These are phyloP conservation scores for Thaleichthys pacificus DNA, from an alignment of 2,797 vertebrate genomes.

Conservation along the genomic window DNA sequence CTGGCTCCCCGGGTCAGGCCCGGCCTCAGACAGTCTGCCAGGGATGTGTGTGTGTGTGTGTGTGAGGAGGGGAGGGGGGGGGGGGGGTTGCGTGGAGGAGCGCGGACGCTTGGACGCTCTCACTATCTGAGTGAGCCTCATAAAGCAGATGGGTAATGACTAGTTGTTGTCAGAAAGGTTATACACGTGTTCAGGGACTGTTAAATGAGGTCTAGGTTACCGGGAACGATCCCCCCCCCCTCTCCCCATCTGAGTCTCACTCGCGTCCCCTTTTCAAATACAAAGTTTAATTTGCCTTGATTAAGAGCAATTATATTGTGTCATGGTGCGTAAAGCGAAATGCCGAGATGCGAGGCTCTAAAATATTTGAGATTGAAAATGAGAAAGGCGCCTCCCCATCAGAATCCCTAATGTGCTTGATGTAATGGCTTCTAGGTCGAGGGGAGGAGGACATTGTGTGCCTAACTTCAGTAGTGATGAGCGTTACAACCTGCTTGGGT, in stretches of 20 bases:
- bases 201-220: constrained; percentile 79
- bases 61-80: constrained; percentile 29
- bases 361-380: constrained; percentile 74
- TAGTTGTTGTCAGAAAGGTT: constrained; percentile 80
- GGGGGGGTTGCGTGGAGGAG: constrained; percentile 5
- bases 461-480: constrained; percentile 53
- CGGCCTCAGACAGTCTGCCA: constrained; percentile 61
- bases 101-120: constrained; percentile 22
- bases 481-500: constrained; percentile 55
- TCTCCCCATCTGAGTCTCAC: constrained; percentile 10
- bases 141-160: constrained; percentile 82
- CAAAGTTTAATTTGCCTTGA: constrained; percentile 80
- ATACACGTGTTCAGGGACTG: constrained; percentile 75
- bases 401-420: constrained; percentile 70
- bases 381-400: constrained; percentile 59
- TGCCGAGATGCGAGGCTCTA: constrained; percentile 67
- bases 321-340: constrained; percentile 73
- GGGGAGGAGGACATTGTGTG: constrained; percentile 54
- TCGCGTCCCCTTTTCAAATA: constrained; percentile 63
- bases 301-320: constrained; percentile 80
- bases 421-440: constrained; percentile 54
- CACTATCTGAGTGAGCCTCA: constrained; percentile 62
- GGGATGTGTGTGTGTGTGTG: background rate
- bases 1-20: constrained; percentile 49
- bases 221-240: constrained; percentile 70